Evolutionary conservation across 2,888 invertebrate genomes (phyloP).

Genomic region (Pemphredon lugubris): DNA sequence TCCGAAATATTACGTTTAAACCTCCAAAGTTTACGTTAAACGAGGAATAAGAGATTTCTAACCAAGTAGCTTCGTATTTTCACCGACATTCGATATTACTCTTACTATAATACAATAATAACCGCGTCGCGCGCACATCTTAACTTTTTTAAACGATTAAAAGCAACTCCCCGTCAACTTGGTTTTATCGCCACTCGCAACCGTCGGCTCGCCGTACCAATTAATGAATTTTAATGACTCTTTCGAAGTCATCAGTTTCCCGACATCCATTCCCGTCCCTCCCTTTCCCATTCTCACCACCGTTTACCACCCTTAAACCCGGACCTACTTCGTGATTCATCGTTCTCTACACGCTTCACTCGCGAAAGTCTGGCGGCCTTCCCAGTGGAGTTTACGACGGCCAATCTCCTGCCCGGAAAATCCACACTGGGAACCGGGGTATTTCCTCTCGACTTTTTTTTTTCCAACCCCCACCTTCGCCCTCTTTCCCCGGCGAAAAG

Average conservation of each 20-base stretch:
- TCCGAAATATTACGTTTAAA: no score
- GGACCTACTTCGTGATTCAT: constrained; percentile 44
- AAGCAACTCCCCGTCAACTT: no score
- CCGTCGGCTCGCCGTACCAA: no score
- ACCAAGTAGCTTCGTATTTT: no score
- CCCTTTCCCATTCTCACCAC: not conserved
- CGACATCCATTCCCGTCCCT: not conserved
- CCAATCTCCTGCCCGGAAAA: constrained; percentile 43
- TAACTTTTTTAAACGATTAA: no score
- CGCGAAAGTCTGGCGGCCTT: constrained; percentile 35
- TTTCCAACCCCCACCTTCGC: not conserved
- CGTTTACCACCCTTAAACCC: constrained; percentile 2
- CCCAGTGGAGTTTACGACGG: constrained; percentile 46
- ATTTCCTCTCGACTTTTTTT: constrained; percentile 6
- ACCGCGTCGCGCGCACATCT: no score
- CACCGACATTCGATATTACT: no score
- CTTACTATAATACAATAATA: no score
- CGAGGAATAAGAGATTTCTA: no score
- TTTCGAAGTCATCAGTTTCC: constrained; percentile 10
- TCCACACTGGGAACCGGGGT: constrained; percentile 17
- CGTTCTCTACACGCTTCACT: constrained; percentile 24
- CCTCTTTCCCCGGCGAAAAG: not conserved
- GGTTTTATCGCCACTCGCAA: no score
- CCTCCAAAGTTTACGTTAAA: no score
- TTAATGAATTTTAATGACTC: no score